Percentiles rank a stretch among this genome's conserved stretches.
Conservation (phyloP, 1,140 invertebrate species). For the Ceratosolen fusciceps region DNA sequence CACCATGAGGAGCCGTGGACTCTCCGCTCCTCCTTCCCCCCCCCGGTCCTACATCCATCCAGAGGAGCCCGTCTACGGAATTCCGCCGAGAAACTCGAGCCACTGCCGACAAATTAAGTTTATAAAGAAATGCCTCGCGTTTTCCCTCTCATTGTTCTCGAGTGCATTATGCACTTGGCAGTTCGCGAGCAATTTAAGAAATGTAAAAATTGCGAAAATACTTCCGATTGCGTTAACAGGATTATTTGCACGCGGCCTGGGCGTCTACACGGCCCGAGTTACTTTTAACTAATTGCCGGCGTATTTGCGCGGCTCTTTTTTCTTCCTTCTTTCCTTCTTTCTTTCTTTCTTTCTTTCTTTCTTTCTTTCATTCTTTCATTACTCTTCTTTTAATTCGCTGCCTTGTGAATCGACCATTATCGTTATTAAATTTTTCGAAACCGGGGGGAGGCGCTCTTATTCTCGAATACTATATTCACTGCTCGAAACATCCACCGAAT, state of each 20-base stretch:
- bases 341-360: background rate
- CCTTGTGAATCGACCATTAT: too few relatives aligned
- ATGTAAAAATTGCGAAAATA: background rate
- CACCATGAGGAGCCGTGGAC: background rate
- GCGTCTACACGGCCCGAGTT: background rate
- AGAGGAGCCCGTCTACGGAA: background rate
- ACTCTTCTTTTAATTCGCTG: too few relatives aligned
- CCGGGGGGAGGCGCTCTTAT: too few relatives aligned
- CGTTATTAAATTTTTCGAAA: too few relatives aligned
- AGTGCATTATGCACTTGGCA: background rate
- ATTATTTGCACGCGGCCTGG: background rate
- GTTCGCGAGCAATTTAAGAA: background rate
- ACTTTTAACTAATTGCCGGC: background rate
- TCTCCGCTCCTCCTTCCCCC: background rate
- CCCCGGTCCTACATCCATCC: background rate
- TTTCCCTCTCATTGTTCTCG: slow-evolving; percentile 3
- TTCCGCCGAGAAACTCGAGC: slow-evolving; percentile 6
- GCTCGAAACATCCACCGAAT: too few relatives aligned
- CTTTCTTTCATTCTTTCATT: too few relatives aligned
- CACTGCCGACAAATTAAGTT: background rate
- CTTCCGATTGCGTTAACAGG: background rate
- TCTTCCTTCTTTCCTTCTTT: too few relatives aligned
- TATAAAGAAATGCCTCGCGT: background rate
- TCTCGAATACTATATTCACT: too few relatives aligned
- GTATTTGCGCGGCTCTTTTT: too few relatives aligned